Base-by-base conservation (phyloP, 1,140 invertebrate species). In the Drosophila biarmipes region DNA sequence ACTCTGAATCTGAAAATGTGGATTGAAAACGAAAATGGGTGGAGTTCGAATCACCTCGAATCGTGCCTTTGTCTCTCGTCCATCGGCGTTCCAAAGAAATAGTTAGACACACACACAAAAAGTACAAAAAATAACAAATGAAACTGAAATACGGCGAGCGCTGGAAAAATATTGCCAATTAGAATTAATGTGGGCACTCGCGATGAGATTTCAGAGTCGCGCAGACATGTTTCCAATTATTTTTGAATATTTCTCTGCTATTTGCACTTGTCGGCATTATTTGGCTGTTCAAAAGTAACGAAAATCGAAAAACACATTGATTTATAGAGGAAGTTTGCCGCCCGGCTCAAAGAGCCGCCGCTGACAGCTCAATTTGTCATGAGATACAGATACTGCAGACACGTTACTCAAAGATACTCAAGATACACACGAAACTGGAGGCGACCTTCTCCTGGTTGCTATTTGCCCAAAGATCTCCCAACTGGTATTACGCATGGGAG, bases 361-460 rank as follows among this genome's bases (percentile, higher is more conserved):
- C 76, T 80, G 80, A 82, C 82, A 82, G 78, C 78, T 78, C 82
- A 86, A 86, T 86, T 86, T 86, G 82, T 79, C 85, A 82, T 72
- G 52, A 63, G 38, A 68, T 56, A 67, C 55, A 73, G 43, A 64
- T 37, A 73, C 52, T 37, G 42, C 46, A 43, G 34, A 62, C 38
- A 42, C n/a, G 42, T 43, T 31, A 40, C 58, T 54, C 35, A 62
- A 45, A 80, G 72, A 62, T 55, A 78, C 56, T 56, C 24, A 45
- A 80, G 72, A 62, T 55, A 78, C 56, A 61, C 24, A 64, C 29
- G 11, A 21, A 15, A n/a, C 10, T 15, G 15, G 46, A 24, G 37
- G 59, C 58, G 80, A 58, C 80, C 73, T 80, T 73, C 55, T 62
- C 35, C 34, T 74, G 46, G 48, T 34, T 40, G 62, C 34, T 71